Evolutionary conservation across 1,140 invertebrate species (phyloP).

Genomic region (Neodiprion virginianus): DNA sequence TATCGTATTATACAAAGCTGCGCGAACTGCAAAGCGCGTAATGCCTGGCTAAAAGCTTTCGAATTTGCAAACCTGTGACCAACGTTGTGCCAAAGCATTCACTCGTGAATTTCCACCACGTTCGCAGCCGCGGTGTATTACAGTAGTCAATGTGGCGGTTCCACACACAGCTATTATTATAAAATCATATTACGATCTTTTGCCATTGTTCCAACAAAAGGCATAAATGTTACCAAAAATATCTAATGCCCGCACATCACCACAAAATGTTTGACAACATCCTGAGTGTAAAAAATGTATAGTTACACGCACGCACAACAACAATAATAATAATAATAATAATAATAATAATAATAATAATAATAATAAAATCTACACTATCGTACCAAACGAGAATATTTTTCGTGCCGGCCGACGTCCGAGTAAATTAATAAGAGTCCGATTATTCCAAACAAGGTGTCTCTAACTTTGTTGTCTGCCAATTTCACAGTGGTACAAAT

Average conservation of each 20-base stretch:
- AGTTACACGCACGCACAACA: too few relatives aligned
- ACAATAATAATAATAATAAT: too few relatives aligned
- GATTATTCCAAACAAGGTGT: too few relatives aligned
- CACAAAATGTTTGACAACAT: conserved; percentile 46
- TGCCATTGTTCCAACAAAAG: not conserved
- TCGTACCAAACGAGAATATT: too few relatives aligned
- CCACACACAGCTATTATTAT: conserved; percentile 40
- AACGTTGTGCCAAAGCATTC: conserved; percentile 2
- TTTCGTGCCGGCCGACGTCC: too few relatives aligned
- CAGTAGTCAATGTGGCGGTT: conserved; percentile 19
- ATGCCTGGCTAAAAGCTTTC: not conserved
- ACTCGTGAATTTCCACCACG: not conserved
- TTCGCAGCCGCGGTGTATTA: not conserved
- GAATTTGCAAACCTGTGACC: not conserved
- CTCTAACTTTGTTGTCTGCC: too few relatives aligned
- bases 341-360: too few relatives aligned
- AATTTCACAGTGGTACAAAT: too few relatives aligned
- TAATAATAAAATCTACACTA: too few relatives aligned
- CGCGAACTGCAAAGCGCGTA: not conserved
- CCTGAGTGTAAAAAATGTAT: conserved; percentile 12
- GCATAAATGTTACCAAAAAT: not conserved
- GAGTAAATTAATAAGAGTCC: too few relatives aligned
- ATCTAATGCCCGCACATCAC: conserved; percentile 31
- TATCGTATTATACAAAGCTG: not conserved
- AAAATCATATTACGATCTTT: conserved; percentile 36